Evolutionary conservation across 2,888 invertebrate genomes (phyloP).

Genomic region (Antitype chi): DNA sequence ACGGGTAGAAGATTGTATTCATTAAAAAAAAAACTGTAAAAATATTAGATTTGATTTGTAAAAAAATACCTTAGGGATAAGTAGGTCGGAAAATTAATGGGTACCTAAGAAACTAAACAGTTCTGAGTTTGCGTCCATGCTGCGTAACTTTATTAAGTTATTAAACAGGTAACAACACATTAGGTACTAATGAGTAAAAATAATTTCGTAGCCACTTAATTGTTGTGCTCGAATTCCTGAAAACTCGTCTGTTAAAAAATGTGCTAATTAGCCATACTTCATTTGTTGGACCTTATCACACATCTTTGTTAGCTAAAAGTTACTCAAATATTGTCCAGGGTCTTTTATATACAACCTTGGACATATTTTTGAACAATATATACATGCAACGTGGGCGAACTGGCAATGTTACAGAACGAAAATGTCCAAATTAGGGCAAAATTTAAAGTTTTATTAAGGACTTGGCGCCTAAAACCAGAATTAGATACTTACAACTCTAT

Average conservation of each 20-base stretch:
- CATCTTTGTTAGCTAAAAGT: constrained; percentile 59
- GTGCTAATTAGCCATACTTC: constrained; percentile 65
- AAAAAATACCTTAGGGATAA: not conserved
- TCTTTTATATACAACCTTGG: constrained; percentile 59
- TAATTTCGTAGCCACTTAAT: constrained; percentile 74
- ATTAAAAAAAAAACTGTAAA: not conserved
- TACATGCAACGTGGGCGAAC: constrained; percentile 57
- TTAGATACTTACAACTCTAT: not conserved
- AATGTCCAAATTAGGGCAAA: constrained; percentile 56
- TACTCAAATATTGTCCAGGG: constrained; percentile 58
- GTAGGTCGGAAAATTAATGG: not conserved
- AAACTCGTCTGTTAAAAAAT: constrained; percentile 66
- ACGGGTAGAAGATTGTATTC: not conserved
- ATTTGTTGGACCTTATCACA: constrained; percentile 65
- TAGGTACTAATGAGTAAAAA: constrained; percentile 68
- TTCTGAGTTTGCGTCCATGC: not conserved
- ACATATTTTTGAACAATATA: constrained; percentile 59
- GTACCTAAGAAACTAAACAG: not conserved
- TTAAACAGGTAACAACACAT: constrained; percentile 57
- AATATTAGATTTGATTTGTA: not conserved
- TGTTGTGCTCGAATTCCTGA: constrained; percentile 69
- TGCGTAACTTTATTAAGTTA: constrained; percentile 43
- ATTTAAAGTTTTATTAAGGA: constrained; percentile 16
- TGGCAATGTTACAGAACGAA: constrained; percentile 27
- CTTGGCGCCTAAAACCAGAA: not conserved